These are phyloP conservation scores for Entomyzon cyanotis DNA, from an alignment of 2,113 vertebrate genomes.

Conservation along the genomic window DNA sequence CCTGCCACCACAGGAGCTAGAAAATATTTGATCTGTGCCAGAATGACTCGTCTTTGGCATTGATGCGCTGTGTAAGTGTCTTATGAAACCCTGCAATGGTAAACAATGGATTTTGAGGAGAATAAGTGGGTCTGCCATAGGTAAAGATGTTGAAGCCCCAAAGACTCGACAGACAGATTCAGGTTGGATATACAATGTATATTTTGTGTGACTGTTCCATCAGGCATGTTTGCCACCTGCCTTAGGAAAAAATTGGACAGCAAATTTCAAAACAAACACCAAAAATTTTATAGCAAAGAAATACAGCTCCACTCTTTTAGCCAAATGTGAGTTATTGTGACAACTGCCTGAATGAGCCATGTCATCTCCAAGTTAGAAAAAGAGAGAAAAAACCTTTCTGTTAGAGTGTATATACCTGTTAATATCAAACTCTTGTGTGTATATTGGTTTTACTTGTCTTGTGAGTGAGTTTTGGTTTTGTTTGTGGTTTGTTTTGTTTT, in stretches of 20 bases:
- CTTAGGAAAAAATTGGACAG: background rate
- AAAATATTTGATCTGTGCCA: background rate
- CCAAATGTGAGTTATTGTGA: background rate
- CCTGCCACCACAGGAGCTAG: background rate
- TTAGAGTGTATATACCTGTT: background rate
- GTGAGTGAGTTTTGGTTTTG: background rate
- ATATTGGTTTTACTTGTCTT: background rate
- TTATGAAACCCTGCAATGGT: background rate
- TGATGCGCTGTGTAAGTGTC: background rate
- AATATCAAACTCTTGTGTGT: background rate
- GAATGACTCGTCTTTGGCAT: background rate
- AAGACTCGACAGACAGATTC: background rate
- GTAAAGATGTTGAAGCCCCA: background rate
- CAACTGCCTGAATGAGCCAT: background rate
- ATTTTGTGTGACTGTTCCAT: background rate
- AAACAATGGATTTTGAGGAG: background rate
- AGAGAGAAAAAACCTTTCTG: background rate
- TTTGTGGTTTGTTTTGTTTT: background rate
- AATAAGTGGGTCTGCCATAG: background rate
- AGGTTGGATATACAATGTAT: background rate
- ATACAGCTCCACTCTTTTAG: background rate
- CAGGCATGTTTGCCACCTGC: background rate
- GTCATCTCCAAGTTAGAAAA: background rate
- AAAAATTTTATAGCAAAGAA: background rate
- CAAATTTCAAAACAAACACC: background rate